Conservation (phyloP, 2,888 invertebrate species). For the Amphipyra tragopoginis region DNA sequence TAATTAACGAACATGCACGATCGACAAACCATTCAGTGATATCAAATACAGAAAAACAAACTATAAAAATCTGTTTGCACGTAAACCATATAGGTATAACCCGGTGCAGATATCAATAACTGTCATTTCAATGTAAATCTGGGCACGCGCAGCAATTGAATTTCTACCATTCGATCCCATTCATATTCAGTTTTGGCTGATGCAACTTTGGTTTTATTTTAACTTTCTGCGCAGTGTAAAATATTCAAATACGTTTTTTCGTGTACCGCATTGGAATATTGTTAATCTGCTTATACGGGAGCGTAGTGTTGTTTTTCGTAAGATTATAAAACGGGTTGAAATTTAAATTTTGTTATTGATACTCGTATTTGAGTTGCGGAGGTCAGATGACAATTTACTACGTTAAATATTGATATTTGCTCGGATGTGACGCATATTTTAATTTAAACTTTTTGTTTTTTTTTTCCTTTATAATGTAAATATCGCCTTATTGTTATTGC, state of each 20-base stretch:
- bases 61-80: slow-evolving; percentile 14
- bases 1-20: no score
- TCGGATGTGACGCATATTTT: no score
- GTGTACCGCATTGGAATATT: slow-evolving; percentile 14
- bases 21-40: background rate
- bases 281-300: slow-evolving; percentile 10
- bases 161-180: slow-evolving; percentile 38
- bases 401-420: no score
- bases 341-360: no score
- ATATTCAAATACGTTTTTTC: slow-evolving; percentile 45
- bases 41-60: background rate
- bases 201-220: slow-evolving; percentile 32
- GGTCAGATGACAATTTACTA: no score
- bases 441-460: no score
- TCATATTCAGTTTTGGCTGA: slow-evolving; percentile 44
- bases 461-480: no score
- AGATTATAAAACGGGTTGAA: no score
- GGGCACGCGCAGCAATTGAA: slow-evolving; percentile 46
- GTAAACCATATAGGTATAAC: slow-evolving; percentile 7
- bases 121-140: slow-evolving; percentile 54
- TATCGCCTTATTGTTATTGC: no score
- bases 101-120: slow-evolving; percentile 43
- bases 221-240: slow-evolving; percentile 39
- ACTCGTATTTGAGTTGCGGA: no score
- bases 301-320: no score